phyloP scores from a whole-genome alignment of 1,140 invertebrate genomes.

The Zaprionus nigranus region DNA sequence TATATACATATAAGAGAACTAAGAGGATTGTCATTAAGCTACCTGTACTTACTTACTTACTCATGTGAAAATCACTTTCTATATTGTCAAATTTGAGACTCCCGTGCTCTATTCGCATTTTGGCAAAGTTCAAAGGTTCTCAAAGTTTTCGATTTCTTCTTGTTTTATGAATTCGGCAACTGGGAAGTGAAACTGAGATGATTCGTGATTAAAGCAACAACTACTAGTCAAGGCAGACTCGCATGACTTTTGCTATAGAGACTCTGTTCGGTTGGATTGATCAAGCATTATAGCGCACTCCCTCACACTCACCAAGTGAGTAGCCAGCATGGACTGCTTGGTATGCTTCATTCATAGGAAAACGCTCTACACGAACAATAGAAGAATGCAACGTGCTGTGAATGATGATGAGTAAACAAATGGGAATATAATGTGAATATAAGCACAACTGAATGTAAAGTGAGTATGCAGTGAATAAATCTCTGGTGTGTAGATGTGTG shows the following conservation, averaged over 20 bases:
- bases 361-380: neutral
- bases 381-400: neutral
- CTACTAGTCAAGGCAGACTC: neutral
- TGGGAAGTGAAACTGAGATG: neutral
- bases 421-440: slow-evolving; percentile 8
- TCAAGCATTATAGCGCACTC: neutral
- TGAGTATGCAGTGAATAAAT: neutral
- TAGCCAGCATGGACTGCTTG: neutral
- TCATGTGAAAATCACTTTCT: no score
- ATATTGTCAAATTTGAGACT: neutral
- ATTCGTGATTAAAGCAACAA: neutral
- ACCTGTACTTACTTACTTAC: no score
- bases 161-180: neutral
- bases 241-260: neutral
- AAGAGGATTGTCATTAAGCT: no score
- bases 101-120: neutral
- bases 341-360: slow-evolving; percentile 4
- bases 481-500: neutral
- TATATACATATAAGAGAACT: no score
- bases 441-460: neutral
- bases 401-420: neutral
- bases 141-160: neutral
- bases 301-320: neutral
- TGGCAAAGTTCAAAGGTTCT: slow-evolving; percentile 12
- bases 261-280: no score